Percentiles rank a stretch among this genome's conserved stretches.
Conservation (phyloP, 1,140 invertebrate genomes). For the Aphidius ervi region DNA sequence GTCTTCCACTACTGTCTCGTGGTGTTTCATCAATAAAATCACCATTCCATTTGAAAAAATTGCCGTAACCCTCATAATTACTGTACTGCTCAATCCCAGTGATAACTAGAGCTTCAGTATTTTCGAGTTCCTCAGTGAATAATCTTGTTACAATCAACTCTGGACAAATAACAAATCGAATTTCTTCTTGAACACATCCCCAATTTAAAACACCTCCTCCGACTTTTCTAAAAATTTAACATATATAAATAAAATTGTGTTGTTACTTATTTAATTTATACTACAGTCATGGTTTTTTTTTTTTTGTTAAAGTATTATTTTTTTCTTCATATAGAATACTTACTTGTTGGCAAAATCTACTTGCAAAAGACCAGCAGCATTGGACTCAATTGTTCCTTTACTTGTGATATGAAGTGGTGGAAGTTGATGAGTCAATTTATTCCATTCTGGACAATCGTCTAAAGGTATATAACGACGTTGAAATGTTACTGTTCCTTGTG, state of each 20-base stretch:
- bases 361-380: slow-evolving; percentile 79
- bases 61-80: slow-evolving; percentile 80
- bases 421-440: slow-evolving; percentile 55
- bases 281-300: too few species aligned
- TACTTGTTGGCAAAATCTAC: slow-evolving; percentile 96
- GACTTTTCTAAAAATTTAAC: slow-evolving; percentile 54
- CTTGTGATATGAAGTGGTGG: slow-evolving; percentile 68
- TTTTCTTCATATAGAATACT: slow-evolving; percentile 20
- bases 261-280: too few species aligned
- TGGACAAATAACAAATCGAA: slow-evolving; percentile 93
- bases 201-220: slow-evolving; percentile 88
- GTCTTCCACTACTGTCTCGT: slow-evolving; percentile 67
- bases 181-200: slow-evolving; percentile 97
- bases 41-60: slow-evolving; percentile 75
- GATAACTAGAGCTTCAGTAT: slow-evolving; percentile 83
- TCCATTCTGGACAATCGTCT: slow-evolving; percentile 66
- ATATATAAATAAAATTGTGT: too few species aligned
- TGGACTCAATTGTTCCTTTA: slow-evolving; percentile 79
- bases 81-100: slow-evolving; percentile 82
- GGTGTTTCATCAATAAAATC: slow-evolving; percentile 70
- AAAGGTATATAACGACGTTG: slow-evolving; percentile 63
- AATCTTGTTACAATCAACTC: slow-evolving; percentile 86
- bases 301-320: too few species aligned
- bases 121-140: slow-evolving; percentile 78
- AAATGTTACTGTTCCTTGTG: slow-evolving; percentile 78